Percentiles rank a stretch among this genome's conserved stretches.
Conservation (phyloP, 2,113 vertebrate genomes). For the Camarhynchus parvulus region DNA sequence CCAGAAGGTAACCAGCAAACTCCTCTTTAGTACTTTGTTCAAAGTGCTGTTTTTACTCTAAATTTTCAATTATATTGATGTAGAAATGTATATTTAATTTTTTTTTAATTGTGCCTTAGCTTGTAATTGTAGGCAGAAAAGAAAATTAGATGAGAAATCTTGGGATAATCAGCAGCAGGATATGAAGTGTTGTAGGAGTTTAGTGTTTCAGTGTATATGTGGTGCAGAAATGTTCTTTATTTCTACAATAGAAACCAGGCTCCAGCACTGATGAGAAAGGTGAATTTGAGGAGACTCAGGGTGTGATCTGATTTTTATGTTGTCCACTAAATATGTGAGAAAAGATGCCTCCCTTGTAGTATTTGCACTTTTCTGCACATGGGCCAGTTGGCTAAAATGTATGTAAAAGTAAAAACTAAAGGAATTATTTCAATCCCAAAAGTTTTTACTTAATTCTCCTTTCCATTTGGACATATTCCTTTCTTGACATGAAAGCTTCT, state of each 20-base stretch:
- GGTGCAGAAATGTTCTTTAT: not conserved
- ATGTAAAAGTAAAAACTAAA: not conserved
- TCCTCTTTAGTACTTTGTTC: not conserved
- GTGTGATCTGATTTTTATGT: not conserved
- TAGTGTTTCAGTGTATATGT: not conserved
- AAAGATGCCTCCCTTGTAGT: not conserved
- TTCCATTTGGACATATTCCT: not conserved
- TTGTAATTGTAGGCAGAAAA: not conserved
- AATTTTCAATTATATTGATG: not conserved
- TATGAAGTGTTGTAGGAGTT: not conserved
- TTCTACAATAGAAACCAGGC: not conserved
- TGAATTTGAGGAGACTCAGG: not conserved
- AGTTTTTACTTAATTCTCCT: not conserved
- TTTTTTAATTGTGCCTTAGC: not conserved
- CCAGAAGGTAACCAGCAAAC: constrained; percentile 82
- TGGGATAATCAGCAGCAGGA: not conserved
- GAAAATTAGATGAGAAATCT: not conserved
- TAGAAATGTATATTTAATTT: not conserved
- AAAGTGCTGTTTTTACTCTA: not conserved
- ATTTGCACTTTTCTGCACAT: not conserved
- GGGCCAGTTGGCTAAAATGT: not conserved
- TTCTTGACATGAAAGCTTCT: not conserved
- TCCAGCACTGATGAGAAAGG: not conserved
- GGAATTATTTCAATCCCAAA: not conserved
- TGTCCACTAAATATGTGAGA: not conserved